A percentile compares a stretch with the other conserved stretches of the same genome.
Conservation (phyloP, 1,140 invertebrate species). For the Seison nebaliae region DNA sequence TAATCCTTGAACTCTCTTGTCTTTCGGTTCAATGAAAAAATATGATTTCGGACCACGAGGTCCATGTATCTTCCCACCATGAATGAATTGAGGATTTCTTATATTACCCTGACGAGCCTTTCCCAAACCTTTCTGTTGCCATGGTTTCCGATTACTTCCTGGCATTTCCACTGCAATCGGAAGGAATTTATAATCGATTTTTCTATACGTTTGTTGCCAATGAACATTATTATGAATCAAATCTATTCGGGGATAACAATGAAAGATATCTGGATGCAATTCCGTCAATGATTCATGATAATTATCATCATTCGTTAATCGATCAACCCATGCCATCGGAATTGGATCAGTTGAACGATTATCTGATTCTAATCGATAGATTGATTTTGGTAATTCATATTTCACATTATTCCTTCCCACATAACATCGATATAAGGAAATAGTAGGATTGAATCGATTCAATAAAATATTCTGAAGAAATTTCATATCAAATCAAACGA, state of each 20-base stretch:
- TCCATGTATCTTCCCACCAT: conserved; percentile 52
- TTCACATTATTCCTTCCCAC: too few relatives aligned
- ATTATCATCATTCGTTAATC: too few relatives aligned
- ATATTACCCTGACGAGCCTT: conserved; percentile 63
- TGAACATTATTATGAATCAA: conserved; percentile 54
- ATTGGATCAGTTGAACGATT: too few relatives aligned
- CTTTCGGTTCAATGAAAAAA: conserved; percentile 69
- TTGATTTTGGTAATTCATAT: too few relatives aligned
- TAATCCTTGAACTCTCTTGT: conserved; percentile 45
- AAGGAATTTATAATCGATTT: conserved; percentile 37
- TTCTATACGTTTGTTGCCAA: conserved; percentile 61
- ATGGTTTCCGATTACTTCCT: conserved; percentile 61
- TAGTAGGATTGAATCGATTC: too few relatives aligned
- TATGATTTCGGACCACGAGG: conserved; percentile 56
- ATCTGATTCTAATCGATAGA: too few relatives aligned
- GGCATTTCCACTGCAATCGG: conserved; percentile 50
- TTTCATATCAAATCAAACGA: too few relatives aligned
- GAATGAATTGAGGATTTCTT: conserved; percentile 49
- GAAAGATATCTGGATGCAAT: too few relatives aligned
- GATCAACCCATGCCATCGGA: too few relatives aligned
- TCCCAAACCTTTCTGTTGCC: conserved; percentile 75
- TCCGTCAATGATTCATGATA: too few relatives aligned
- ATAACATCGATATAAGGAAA: too few relatives aligned
- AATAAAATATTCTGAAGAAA: too few relatives aligned
- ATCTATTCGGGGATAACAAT: conserved; percentile 39